phyloP scores from a whole-genome alignment of 2,113 vertebrate species.

The Nibea albiflora region DNA sequence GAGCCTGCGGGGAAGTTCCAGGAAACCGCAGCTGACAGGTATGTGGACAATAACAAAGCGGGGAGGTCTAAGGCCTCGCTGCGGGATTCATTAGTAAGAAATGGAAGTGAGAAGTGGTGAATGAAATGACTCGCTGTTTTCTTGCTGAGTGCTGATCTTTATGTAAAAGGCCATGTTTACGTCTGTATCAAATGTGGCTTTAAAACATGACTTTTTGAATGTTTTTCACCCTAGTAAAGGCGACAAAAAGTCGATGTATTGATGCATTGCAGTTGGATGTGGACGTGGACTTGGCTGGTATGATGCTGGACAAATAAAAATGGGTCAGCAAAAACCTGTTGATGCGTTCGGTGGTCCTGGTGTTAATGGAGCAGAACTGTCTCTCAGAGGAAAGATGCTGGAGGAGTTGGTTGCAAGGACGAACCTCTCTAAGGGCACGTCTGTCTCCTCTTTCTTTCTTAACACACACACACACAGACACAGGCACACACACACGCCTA shows the following conservation, averaged over 20 bases:
- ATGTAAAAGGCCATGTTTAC: not conserved
- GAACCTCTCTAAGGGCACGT: not conserved
- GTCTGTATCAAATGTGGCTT: not conserved
- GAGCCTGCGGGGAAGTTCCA: not conserved
- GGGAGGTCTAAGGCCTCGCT: not conserved
- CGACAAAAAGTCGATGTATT: not conserved
- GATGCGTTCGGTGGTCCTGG: slow-evolving; percentile 4
- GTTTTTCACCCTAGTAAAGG: not conserved
- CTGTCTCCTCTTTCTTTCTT: not conserved
- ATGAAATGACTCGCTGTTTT: slow-evolving; percentile 8
- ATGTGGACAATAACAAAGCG: not conserved
- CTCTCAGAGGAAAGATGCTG: slow-evolving; percentile 13
- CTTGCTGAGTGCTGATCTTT: not conserved
- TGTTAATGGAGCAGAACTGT: slow-evolving; percentile 19
- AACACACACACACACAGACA: not conserved
- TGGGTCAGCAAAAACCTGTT: not conserved
- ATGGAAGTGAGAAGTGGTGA: not conserved
- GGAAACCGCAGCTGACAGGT: not conserved
- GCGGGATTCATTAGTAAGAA: slow-evolving; percentile 4
- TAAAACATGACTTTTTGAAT: not conserved
- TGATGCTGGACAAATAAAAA: not conserved
- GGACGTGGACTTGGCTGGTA: not conserved
- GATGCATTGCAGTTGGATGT: no score
- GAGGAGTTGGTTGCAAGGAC: slow-evolving; percentile 18
- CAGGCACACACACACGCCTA: no score